Conservation (phyloP, 2,797 vertebrate genomes). For the Epinephelus coioides region DNA sequence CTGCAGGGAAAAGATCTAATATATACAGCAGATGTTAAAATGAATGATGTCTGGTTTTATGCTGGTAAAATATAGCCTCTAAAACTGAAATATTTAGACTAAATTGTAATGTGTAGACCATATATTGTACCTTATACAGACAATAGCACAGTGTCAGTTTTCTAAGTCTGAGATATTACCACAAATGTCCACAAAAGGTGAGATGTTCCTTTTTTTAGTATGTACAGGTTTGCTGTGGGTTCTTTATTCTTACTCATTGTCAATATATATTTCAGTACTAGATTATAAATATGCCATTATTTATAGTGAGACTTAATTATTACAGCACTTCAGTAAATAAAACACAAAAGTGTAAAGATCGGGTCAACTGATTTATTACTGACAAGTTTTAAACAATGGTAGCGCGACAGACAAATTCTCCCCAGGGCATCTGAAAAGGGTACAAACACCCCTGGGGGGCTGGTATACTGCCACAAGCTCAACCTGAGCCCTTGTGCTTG, state of each 20-base stretch:
- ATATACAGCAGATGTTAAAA: not conserved
- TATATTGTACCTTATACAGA: not conserved
- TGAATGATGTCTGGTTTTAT: not conserved
- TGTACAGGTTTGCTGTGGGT: not conserved
- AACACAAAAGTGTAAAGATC: not conserved
- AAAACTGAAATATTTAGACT: conserved; percentile 5
- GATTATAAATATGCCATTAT: not conserved
- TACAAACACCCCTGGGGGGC: conserved; percentile 43
- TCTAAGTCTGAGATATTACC: not conserved
- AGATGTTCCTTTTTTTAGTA: not conserved
- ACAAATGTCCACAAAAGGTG: not conserved
- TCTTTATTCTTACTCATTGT: not conserved
- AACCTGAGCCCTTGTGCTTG: conserved; percentile 72
- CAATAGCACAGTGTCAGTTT: not conserved
- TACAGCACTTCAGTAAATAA: no score
- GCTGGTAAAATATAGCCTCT: not conserved
- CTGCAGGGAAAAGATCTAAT: conserved; percentile 6
- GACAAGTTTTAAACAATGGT: not conserved
- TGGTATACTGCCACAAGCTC: conserved; percentile 69
- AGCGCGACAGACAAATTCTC: conserved; percentile 14
- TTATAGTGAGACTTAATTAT: not conserved
- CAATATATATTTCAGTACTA: not conserved
- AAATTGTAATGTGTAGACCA: not conserved
- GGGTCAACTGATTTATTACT: conserved; percentile 1
- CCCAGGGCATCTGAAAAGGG: conserved; percentile 47